A percentile compares a stretch with the other conserved stretches of the same genome.
Evolutionary conservation across 2,113 vertebrate species (phyloP).

Genomic region (Thryonomys swinderianus): DNA sequence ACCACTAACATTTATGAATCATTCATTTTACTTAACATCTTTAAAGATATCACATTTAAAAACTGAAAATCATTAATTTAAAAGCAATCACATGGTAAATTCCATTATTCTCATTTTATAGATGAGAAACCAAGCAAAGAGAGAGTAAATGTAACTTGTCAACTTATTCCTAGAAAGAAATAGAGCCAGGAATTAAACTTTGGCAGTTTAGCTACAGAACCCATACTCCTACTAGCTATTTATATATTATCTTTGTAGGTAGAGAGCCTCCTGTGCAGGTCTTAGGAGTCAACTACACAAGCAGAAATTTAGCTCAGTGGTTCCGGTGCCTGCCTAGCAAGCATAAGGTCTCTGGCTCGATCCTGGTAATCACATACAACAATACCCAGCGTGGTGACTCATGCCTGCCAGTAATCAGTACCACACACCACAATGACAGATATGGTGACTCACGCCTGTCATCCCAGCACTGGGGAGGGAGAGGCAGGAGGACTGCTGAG

Average conservation of each 20-base stretch:
- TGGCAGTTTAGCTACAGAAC: not conserved
- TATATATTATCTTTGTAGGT: not conserved
- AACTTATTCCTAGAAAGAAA: not conserved
- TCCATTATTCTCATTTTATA: conserved; percentile 20
- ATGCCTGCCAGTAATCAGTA: too few species aligned
- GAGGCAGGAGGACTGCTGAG: too few species aligned
- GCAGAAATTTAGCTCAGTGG: too few species aligned
- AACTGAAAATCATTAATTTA: conserved; percentile 33
- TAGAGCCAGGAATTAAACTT: not conserved
- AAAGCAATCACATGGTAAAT: not conserved
- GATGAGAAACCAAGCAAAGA: not conserved
- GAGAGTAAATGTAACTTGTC: conserved; percentile 19
- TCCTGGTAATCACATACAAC: too few species aligned
- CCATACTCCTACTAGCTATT: not conserved
- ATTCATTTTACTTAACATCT: conserved; percentile 15
- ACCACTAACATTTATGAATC: not conserved
- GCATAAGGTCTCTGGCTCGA: too few species aligned
- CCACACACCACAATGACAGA: too few species aligned
- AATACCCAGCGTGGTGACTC: too few species aligned
- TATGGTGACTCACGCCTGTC: too few species aligned
- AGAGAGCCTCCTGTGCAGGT: not conserved
- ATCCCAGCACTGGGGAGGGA: too few species aligned
- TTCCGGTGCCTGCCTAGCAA: too few species aligned
- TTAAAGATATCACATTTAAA: not conserved
- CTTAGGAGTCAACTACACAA: too few species aligned